These are phyloP conservation scores for Lutjanus argentimaculatus DNA, from an alignment of 2,797 vertebrate genomes.

Conservation along the genomic window DNA sequence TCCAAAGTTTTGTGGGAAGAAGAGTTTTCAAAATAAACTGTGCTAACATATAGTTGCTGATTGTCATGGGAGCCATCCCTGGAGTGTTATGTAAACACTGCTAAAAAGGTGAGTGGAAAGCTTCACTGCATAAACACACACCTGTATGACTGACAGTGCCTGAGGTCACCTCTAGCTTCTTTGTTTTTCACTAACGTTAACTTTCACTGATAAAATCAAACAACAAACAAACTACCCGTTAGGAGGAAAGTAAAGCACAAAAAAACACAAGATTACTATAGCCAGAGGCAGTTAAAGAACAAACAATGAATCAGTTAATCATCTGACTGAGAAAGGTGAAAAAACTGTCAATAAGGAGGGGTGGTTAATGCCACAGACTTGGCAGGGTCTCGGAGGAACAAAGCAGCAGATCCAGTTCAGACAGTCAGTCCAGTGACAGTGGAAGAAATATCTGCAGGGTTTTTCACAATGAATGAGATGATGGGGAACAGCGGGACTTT, in stretches of 20 bases:
- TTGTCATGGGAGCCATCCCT: slow-evolving; percentile 27
- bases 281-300: slow-evolving; percentile 1
- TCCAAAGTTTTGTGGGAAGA: slow-evolving; percentile 24
- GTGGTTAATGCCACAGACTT: slow-evolving; percentile 9
- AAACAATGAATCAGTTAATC: not conserved
- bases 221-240: not conserved
- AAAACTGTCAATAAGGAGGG: not conserved
- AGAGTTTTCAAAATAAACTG: slow-evolving; percentile 60
- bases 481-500: slow-evolving; percentile 3
- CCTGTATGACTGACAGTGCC: slow-evolving; percentile 32
- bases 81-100: slow-evolving; percentile 67
- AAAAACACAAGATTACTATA: not conserved
- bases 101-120: slow-evolving; percentile 2
- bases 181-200: slow-evolving; percentile 31
- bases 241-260: not conserved
- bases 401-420: slow-evolving; percentile 17
- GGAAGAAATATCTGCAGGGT: not conserved
- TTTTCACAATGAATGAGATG: not conserved
- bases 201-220: slow-evolving; percentile 41
- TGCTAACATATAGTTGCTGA: slow-evolving; percentile 9
- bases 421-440: not conserved
- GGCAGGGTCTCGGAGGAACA: not conserved
- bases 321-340: not conserved
- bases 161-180: slow-evolving; percentile 20
- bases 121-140: slow-evolving; percentile 35